These are phyloP conservation scores for Oryzias curvinotus DNA, from an alignment of 2,113 vertebrate species.

Conservation along the genomic window DNA sequence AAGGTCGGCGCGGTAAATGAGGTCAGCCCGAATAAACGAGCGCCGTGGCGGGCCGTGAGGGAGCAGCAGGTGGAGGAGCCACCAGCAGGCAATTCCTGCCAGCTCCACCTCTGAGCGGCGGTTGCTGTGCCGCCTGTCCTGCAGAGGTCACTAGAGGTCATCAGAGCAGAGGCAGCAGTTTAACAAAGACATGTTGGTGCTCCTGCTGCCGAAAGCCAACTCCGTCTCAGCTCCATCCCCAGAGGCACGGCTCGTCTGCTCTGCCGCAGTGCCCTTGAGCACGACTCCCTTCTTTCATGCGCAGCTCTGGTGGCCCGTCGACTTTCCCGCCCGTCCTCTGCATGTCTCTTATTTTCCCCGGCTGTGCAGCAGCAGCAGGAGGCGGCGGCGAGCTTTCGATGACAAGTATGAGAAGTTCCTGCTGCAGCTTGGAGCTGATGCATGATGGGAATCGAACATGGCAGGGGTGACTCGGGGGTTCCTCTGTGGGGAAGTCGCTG, in stretches of 20 bases:
- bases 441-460: too few relatives aligned
- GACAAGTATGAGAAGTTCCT: conserved; percentile 27
- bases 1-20: conserved; percentile 73
- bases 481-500: too few relatives aligned
- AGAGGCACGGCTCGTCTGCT: conserved; percentile 4
- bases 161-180: conserved; percentile 18
- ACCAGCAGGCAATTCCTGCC: conserved; percentile 26
- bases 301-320: conserved; percentile 6
- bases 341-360: conserved; percentile 35
- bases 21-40: conserved; percentile 70
- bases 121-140: conserved; percentile 47
- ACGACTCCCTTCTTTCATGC: conserved; percentile 3
- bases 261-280: conserved; percentile 40
- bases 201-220: conserved; percentile 21
- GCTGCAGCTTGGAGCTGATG: too few relatives aligned
- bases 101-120: conserved; percentile 58
- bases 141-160: conserved; percentile 56
- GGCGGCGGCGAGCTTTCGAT: conserved; percentile 15
- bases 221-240: neutral
- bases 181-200: conserved; percentile 45
- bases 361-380: conserved; percentile 39
- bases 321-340: conserved; percentile 5
- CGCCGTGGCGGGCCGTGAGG: conserved; percentile 11
- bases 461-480: too few relatives aligned
- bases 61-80: conserved; percentile 8